phyloP scores from a whole-genome alignment of 2,888 invertebrate genomes.

The Blastobasis lacticolella region DNA sequence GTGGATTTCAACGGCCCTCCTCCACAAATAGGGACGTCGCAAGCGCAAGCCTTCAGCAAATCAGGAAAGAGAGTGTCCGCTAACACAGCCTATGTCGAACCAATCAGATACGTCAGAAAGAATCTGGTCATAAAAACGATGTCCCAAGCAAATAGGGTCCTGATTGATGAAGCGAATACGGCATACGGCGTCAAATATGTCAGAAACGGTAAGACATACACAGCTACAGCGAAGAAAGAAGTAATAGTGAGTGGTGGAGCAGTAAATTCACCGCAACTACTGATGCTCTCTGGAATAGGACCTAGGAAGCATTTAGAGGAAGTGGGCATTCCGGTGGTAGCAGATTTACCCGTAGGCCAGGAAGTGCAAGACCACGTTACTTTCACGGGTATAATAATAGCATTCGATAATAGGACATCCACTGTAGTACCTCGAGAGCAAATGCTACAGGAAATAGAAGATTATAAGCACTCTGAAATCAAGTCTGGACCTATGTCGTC shows the following conservation, averaged over 20 bases:
- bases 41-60: conserved; percentile 69
- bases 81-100: conserved; percentile 77
- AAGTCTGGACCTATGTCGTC: conserved; percentile 65
- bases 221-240: conserved; percentile 43
- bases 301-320: conserved; percentile 37
- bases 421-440: conserved; percentile 53
- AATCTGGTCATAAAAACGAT: conserved; percentile 66
- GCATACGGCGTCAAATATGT: conserved; percentile 44
- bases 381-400: conserved; percentile 62
- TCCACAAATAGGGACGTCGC: conserved; percentile 70
- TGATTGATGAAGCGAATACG: conserved; percentile 60
- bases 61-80: conserved; percentile 76
- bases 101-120: conserved; percentile 68
- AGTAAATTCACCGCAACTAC: conserved; percentile 44
- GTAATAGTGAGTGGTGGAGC: conserved; percentile 45
- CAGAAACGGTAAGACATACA: conserved; percentile 21
- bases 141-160: conserved; percentile 67
- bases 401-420: conserved; percentile 62
- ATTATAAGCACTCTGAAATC: conserved; percentile 31
- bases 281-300: conserved; percentile 55
- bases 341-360: conserved; percentile 47
- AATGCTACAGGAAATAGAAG: conserved; percentile 44
- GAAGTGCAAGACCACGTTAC: conserved; percentile 58
- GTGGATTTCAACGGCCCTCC: conserved; percentile 68
- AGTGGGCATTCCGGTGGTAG: conserved; percentile 31